phyloP scores from a whole-genome alignment of 2,113 vertebrate genomes.

The Hippocampus zosterae region DNA sequence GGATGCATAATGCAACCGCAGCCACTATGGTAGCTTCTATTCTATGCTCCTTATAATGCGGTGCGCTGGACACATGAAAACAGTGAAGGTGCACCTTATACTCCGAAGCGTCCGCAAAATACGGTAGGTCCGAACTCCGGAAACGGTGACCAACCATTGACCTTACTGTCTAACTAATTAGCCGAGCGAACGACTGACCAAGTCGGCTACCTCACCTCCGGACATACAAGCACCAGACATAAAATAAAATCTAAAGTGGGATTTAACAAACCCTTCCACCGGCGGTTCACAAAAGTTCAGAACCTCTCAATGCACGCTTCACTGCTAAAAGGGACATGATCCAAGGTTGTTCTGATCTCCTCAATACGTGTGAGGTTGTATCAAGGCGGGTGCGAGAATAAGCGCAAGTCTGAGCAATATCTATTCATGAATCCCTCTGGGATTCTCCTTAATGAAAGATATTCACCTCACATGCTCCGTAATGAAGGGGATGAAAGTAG shows the following conservation, averaged over 20 bases:
- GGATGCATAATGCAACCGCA: no score
- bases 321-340: neutral
- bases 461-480: constrained; percentile 3
- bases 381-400: neutral
- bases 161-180: neutral
- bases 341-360: neutral
- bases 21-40: no score
- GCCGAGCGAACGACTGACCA: neutral
- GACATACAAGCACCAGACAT: neutral
- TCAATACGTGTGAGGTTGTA: neutral
- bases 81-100: no score
- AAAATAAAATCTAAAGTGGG: neutral
- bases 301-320: neutral
- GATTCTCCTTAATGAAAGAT: constrained; percentile 8
- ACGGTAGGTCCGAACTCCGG: no score
- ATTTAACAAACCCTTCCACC: neutral
- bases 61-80: no score
- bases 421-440: constrained; percentile 9
- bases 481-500: constrained; percentile 3
- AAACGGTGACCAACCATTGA: neutral
- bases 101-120: no score
- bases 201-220: neutral
- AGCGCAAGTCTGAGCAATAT: neutral
- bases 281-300: neutral
- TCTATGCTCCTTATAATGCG: no score